A percentile compares a stretch with the other conserved stretches of the same genome.
Evolutionary conservation across 1,140 invertebrate genomes (phyloP).

Genomic region (Drosophila willistoni): DNA sequence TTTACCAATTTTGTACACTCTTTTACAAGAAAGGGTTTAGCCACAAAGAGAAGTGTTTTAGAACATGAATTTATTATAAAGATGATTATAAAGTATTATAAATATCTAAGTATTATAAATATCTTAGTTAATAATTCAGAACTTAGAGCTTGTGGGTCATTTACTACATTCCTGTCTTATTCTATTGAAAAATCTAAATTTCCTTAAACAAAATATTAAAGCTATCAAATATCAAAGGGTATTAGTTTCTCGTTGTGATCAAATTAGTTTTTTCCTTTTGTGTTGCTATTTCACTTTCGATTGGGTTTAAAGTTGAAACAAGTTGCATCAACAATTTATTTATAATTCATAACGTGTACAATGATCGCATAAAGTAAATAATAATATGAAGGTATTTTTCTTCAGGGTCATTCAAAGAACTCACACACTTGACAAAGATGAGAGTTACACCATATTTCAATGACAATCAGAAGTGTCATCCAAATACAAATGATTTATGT

Average conservation of each 20-base stretch:
- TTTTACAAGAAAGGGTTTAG: not conserved
- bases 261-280: not conserved
- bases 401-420: conserved; percentile 1
- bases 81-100: too few species aligned
- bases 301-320: conserved; percentile 42
- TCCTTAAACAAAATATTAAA: too few species aligned
- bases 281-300: not conserved
- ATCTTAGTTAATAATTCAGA: too few species aligned
- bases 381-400: not conserved
- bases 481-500: conserved; percentile 28
- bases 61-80: too few species aligned
- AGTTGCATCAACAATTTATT: conserved; percentile 34
- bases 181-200: too few species aligned
- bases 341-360: conserved; percentile 14
- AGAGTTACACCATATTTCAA: not conserved
- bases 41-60: too few species aligned
- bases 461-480: conserved; percentile 8
- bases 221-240: too few species aligned
- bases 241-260: not conserved
- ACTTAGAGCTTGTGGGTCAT: too few species aligned
- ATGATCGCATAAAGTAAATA: too few species aligned
- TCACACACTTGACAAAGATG: not conserved
- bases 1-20: not conserved
- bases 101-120: too few species aligned
- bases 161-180: too few species aligned